Base-by-base conservation (phyloP, 1,140 invertebrate genomes). In the Leptopilina boulardi region DNA sequence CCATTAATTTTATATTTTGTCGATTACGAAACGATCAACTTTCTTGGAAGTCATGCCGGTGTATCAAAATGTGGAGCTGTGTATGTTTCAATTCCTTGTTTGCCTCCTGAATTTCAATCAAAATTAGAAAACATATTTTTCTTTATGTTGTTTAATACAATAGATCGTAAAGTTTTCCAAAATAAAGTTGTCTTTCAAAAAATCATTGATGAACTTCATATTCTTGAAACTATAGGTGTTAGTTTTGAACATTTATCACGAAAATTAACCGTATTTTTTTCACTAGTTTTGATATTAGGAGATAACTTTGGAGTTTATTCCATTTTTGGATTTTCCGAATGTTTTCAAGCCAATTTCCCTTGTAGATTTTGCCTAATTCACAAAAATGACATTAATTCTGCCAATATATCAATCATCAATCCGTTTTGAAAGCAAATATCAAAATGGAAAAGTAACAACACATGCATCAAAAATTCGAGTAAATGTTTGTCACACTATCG, bases 401-500 rank as follows among this genome's bases (percentile, higher is more conserved):
- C 51, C 51, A 34, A 23, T 54, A 38, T 56, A 54, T 51, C 59
- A 74, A 8, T 59, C 18, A 44, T 56, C 51, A 8, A 74, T 74
- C 23, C 47, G 73, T 34, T 34, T 13, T 41, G 73, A 74, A 59
- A 72, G 44, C 59, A 76, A 76, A 38, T 23, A 76, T 71, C 6
- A 26, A 38, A 59, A 76, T 59, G 75, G 75, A 6, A 76, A 76
- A 76, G 34, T 15, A n/a, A 23, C 41, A 1, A 38, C 42, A 56
- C 26, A 59, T 10, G 9, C 34, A 13, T 38, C 75, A 13, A 54
- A 42, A 2, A 54, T 6, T 76, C 66, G 44, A 3, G 42, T 75
- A 4, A 75, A 75, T 70, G 59, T 75, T 66, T 30, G 8, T 19
- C n/a, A 66, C 30, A 75, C 38, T 2, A 75, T 70, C 1, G 74